Conservation (phyloP, 2,113 vertebrate genomes). For the Barbus barbus region DNA sequence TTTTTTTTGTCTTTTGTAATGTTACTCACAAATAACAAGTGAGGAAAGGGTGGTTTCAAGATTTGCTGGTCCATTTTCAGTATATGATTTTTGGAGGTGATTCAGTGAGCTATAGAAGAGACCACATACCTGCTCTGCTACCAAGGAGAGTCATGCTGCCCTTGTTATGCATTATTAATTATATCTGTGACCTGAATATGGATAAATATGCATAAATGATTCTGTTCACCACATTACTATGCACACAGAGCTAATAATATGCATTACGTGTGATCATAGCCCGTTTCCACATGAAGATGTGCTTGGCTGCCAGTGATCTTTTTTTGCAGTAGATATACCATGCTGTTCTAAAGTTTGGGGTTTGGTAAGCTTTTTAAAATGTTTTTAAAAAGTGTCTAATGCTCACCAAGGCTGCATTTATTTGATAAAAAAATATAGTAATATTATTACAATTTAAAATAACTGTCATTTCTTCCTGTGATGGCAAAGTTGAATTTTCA, state of each 20-base stretch:
- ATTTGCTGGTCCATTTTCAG: not conserved
- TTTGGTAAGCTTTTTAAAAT: not conserved
- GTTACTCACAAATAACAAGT: not conserved
- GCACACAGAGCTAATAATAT: constrained; percentile 54
- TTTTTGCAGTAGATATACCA: not conserved
- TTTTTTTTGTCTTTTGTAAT: not conserved
- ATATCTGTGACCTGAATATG: constrained; percentile 38
- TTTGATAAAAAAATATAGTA: not conserved
- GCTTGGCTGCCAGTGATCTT: constrained; percentile 32
- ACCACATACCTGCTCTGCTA: constrained; percentile 14
- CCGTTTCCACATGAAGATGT: constrained; percentile 43
- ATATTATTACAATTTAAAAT: not conserved
- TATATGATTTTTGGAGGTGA: not conserved
- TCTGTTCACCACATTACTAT: constrained; percentile 61
- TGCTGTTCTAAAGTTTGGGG: not conserved
- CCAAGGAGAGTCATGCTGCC: not conserved
- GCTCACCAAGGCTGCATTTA: not conserved
- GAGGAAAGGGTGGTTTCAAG: not conserved
- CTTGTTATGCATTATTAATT: constrained; percentile 45
- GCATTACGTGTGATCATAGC: constrained; percentile 40
- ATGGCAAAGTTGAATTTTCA: not conserved
- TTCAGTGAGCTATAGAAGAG: not conserved
- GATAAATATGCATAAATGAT: constrained; percentile 32
- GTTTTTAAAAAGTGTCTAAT: not conserved
- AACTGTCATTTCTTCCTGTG: not conserved